A percentile compares a stretch with the other conserved stretches of the same genome.
Evolutionary conservation across 2,113 vertebrate genomes (phyloP).

Genomic region (Megalops atlanticus): DNA sequence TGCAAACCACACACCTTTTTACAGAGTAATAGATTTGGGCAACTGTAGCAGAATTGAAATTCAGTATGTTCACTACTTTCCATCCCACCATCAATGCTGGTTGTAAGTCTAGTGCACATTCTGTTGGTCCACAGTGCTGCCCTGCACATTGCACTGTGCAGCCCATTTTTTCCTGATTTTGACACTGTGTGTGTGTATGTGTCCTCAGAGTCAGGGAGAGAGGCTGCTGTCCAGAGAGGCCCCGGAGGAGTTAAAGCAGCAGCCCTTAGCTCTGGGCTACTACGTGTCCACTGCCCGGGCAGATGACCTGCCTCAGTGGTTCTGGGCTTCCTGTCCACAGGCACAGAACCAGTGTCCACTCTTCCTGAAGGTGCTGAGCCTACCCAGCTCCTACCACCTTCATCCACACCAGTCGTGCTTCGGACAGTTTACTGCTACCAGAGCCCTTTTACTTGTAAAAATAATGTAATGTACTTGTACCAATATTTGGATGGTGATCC

Average conservation of each 20-base stretch:
- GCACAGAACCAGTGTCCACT: conserved; percentile 96
- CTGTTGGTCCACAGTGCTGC: background rate
- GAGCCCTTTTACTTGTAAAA: no score
- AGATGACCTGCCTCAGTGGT: conserved; percentile 94
- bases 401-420: background rate
- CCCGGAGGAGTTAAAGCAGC: conserved; percentile 94
- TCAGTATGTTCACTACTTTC: no score
- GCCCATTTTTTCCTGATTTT: background rate
- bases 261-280: conserved; percentile 94
- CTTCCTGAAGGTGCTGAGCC: conserved; percentile 86
- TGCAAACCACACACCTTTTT: no score
- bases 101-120: background rate
- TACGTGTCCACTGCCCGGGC: conserved; percentile 95
- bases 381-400: background rate
- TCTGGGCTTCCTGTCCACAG: conserved; percentile 96
- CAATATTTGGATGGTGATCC: no score
- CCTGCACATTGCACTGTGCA: background rate
- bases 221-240: conserved; percentile 91
- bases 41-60: no score
- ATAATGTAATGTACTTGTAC: no score
- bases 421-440: background rate
- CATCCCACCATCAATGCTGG: no score
- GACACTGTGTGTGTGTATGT: background rate
- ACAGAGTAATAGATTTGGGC: no score
- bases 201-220: conserved; percentile 86